A percentile compares a stretch with the other conserved stretches of the same genome.
Evolutionary conservation across 1,140 invertebrate genomes (phyloP).

Genomic region (Bradynema listronoti): DNA sequence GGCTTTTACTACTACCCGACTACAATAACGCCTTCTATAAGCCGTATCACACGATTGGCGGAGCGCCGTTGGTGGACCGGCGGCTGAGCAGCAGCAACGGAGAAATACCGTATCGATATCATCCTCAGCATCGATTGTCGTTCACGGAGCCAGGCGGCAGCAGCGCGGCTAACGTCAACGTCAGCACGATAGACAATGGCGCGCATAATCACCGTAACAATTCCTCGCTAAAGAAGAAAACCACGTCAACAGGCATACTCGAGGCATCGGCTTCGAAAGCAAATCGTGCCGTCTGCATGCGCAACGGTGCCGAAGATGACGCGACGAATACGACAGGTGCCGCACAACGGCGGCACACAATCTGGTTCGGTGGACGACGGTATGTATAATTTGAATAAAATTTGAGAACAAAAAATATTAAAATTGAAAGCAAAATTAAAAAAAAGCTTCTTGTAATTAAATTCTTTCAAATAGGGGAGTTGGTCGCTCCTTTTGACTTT

Average conservation of each 20-base stretch:
- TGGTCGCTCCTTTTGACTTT: neutral
- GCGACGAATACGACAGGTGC: neutral
- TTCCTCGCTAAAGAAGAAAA: neutral
- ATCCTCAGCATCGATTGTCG: too few species aligned
- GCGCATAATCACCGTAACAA: neutral
- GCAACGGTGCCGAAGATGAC: too few species aligned
- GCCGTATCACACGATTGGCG: too few species aligned
- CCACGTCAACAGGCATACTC: neutral
- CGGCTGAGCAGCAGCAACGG: too few species aligned
- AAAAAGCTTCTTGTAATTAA: neutral
- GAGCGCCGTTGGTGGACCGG: too few species aligned
- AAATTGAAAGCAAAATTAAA: neutral
- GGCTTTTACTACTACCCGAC: too few species aligned
- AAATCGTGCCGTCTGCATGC: too few species aligned
- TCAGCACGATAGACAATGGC: neutral
- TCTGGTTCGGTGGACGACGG: conserved; percentile 7
- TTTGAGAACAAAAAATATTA: neutral
- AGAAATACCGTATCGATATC: too few species aligned
- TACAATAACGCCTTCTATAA: too few species aligned
- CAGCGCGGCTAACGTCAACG: neutral
- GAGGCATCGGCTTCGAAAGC: neutral
- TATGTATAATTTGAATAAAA: neutral
- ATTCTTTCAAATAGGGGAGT: neutral
- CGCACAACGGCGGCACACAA: neutral
- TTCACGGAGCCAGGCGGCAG: too few species aligned